Evolutionary conservation across 1,140 invertebrate species (phyloP).

Genomic region (Ladona fulva): DNA sequence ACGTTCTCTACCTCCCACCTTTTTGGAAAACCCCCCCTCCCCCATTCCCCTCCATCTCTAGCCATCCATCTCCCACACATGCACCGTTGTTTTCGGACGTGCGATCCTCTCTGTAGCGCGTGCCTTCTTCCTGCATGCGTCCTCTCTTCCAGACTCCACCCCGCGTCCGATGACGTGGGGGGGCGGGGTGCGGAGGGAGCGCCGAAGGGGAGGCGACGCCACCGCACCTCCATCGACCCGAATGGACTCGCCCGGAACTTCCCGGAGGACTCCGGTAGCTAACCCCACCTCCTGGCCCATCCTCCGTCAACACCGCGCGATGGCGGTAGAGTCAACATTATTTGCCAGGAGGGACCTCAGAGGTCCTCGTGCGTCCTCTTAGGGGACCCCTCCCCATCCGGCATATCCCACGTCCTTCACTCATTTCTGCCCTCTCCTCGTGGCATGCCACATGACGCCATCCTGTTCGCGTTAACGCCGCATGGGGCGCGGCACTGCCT

Average conservation of each 20-base stretch:
- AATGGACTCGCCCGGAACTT: conserved; percentile 6
- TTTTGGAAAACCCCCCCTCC: neutral
- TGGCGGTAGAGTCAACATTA: neutral
- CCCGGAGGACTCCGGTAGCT: neutral
- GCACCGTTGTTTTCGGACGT: too few relatives aligned
- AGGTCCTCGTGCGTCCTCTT: neutral
- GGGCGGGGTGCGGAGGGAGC: neutral
- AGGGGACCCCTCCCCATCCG: neutral
- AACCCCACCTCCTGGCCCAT: neutral
- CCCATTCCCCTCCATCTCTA: neutral
- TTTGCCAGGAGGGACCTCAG: neutral
- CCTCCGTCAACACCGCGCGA: neutral
- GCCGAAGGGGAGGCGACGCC: neutral
- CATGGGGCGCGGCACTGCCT: too few relatives aligned
- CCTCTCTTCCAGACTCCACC: neutral
- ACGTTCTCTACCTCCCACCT: neutral
- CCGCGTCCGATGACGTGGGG: neutral
- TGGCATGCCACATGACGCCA: neutral
- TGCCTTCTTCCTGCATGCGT: neutral
- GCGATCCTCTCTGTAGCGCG: too few relatives aligned
- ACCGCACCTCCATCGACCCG: neutral
- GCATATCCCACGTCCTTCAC: neutral
- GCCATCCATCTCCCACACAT: neutral
- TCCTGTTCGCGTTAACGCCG: too few relatives aligned
- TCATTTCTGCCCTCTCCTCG: neutral